phyloP scores from a whole-genome alignment of 2,888 invertebrate species.

The Orchesella flavescens region DNA sequence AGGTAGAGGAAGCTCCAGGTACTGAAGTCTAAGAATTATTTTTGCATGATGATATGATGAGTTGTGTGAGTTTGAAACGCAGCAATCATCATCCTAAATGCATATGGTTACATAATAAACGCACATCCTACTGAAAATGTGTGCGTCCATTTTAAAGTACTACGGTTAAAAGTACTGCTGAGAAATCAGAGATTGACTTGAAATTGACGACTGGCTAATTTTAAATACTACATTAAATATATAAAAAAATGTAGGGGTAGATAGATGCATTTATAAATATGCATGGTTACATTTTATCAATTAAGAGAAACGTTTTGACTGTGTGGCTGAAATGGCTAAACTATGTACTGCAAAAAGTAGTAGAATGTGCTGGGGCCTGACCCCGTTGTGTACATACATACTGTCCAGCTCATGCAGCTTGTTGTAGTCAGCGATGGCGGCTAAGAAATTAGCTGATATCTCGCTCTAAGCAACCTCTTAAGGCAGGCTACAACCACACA shows the following conservation, averaged over 20 bases:
- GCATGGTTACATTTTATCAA: not conserved
- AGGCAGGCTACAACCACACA: too few relatives aligned
- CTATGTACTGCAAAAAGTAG: too few relatives aligned
- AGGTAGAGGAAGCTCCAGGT: slow-evolving; percentile 23
- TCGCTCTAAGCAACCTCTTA: too few relatives aligned
- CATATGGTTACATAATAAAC: not conserved
- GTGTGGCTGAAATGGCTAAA: not conserved
- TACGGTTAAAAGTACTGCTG: not conserved
- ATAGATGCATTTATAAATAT: too few relatives aligned
- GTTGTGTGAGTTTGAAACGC: not conserved
- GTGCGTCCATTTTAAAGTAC: not conserved
- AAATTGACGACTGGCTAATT: not conserved
- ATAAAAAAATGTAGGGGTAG: too few relatives aligned
- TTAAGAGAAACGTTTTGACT: not conserved
- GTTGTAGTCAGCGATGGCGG: too few relatives aligned
- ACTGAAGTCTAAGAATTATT: slow-evolving; percentile 27
- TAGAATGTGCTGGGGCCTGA: too few relatives aligned
- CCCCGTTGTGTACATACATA: too few relatives aligned
- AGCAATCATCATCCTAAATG: not conserved
- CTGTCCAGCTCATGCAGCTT: too few relatives aligned
- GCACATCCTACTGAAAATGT: not conserved
- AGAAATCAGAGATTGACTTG: not conserved
- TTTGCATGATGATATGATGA: not conserved
- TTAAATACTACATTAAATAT: too few relatives aligned
- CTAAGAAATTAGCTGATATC: too few relatives aligned